These are phyloP conservation scores for Horisme vitalbata DNA, from an alignment of 2,888 invertebrate species.

Conservation along the genomic window DNA sequence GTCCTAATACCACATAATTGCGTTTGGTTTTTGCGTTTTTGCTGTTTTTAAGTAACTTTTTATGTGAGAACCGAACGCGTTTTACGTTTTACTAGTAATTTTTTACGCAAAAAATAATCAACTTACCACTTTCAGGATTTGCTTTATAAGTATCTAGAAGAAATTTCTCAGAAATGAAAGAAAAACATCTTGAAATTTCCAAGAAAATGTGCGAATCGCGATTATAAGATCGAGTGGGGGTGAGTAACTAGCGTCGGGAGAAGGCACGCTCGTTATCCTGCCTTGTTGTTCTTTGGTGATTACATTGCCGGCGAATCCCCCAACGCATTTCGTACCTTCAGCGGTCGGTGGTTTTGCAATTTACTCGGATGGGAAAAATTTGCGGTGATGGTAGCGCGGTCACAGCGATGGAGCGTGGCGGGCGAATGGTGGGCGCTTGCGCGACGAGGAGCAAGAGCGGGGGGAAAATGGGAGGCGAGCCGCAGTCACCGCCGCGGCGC, in stretches of 20 bases:
- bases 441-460: slow-evolving; percentile 38
- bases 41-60: too few species aligned
- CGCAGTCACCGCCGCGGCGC: slow-evolving; percentile 59
- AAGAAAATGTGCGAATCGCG: slow-evolving; percentile 50
- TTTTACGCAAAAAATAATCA: neutral
- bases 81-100: neutral
- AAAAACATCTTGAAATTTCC: slow-evolving; percentile 15
- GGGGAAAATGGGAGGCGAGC: slow-evolving; percentile 37
- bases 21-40: too few species aligned
- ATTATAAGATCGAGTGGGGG: slow-evolving; percentile 65
- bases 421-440: slow-evolving; percentile 54
- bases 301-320: slow-evolving; percentile 65
- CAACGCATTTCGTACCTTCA: slow-evolving; percentile 61
- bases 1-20: too few species aligned
- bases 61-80: neutral
- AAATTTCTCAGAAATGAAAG: slow-evolving; percentile 10
- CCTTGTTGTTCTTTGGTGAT: slow-evolving; percentile 69
- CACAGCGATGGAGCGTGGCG: slow-evolving; percentile 30
- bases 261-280: slow-evolving; percentile 62
- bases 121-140: neutral
- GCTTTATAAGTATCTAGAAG: neutral
- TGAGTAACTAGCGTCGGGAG: slow-evolving; percentile 53
- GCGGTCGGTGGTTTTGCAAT: slow-evolving; percentile 72
- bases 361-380: slow-evolving; percentile 75
- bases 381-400: slow-evolving; percentile 52